These are phyloP conservation scores for Cyphotilapia sp. DNA, from an alignment of 2,113 vertebrate species.

Conservation along the genomic window DNA sequence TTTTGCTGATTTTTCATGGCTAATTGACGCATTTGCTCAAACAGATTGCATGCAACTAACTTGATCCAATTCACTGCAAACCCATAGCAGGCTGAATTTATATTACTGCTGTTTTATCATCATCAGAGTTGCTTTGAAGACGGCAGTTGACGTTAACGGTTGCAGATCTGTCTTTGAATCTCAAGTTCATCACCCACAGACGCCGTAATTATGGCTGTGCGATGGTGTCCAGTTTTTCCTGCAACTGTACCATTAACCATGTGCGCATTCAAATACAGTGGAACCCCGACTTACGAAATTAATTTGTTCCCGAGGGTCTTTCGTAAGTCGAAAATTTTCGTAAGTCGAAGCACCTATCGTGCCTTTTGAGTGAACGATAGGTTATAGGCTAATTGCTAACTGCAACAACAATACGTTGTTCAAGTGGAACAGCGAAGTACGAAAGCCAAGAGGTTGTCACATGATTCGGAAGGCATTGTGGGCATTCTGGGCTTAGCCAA, in stretches of 20 bases:
- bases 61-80: background rate
- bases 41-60: background rate
- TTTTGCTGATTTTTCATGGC: background rate
- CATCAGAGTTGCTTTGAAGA: background rate
- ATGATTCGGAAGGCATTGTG: accelerated
- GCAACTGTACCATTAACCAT: background rate
- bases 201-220: background rate
- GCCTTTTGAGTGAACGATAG: background rate
- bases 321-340: accelerated
- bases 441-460: background rate
- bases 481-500: background rate
- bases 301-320: accelerated
- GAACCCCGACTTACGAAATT: accelerated
- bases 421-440: background rate
- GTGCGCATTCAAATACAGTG: background rate
- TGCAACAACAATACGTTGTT: background rate
- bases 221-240: background rate
- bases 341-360: accelerated
- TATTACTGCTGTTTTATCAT: background rate
- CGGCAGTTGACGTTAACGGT: accelerated
- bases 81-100: background rate
- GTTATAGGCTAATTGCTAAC: background rate
- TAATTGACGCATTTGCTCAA: background rate
- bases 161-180: background rate
- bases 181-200: background rate